Evolutionary conservation across 2,113 vertebrate genomes (phyloP).

Genomic region (Amblyopsis rosae): DNA sequence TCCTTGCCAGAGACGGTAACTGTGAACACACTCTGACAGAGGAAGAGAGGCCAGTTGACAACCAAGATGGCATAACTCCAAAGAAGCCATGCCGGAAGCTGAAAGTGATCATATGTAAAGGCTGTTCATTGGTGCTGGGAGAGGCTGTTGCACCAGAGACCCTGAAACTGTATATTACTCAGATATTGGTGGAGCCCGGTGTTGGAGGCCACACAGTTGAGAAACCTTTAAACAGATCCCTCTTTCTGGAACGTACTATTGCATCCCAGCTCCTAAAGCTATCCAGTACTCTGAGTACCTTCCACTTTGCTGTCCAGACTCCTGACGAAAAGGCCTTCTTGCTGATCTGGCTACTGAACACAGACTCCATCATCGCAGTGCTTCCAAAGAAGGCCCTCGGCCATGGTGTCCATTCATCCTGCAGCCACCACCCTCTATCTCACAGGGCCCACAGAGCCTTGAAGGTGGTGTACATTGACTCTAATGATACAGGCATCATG

Average conservation of each 20-base stretch:
- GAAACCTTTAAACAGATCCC: no score
- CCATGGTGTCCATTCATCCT: conserved; percentile 49
- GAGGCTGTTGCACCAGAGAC: conserved; percentile 84
- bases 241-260: conserved; percentile 82
- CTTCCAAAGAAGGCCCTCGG: conserved; percentile 60
- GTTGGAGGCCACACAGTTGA: no score
- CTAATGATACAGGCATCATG: conserved; percentile 64
- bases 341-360: conserved; percentile 94
- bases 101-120: conserved; percentile 81
- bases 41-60: conserved; percentile 40
- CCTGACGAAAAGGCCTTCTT: conserved; percentile 82
- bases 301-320: conserved; percentile 87
- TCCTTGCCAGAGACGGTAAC: conserved; percentile 76
- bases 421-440: conserved; percentile 61
- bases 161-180: no score
- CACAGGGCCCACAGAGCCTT: conserved; percentile 72
- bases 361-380: conserved; percentile 85
- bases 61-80: conserved; percentile 45
- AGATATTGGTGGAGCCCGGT: no score
- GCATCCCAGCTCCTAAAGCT: conserved; percentile 83
- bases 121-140: conserved; percentile 86
- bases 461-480: conserved; percentile 89
- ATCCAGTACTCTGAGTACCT: conserved; percentile 84
- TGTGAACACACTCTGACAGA: conserved; percentile 63
- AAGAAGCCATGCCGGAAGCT: conserved; percentile 80